These are phyloP conservation scores for Cremastobaeus sp. DNA, from an alignment of 2,888 invertebrate species.

Conservation along the genomic window DNA sequence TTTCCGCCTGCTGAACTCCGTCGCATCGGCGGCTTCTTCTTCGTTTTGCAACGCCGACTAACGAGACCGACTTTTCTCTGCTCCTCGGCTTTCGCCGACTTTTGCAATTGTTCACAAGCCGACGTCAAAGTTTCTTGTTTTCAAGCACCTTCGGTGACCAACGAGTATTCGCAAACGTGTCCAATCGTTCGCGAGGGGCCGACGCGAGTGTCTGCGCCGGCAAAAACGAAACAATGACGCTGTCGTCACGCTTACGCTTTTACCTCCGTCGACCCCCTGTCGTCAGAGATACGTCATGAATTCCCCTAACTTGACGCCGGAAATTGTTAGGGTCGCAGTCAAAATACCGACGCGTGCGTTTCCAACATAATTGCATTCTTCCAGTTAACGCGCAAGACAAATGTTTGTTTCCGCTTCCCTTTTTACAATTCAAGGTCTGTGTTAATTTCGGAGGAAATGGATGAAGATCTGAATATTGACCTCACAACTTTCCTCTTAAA, in stretches of 20 bases:
- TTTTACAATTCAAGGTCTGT: neutral
- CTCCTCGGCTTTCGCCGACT: conserved; percentile 17
- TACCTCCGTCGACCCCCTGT: neutral
- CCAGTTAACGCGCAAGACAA: conserved; percentile 9
- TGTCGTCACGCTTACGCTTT: conserved; percentile 22
- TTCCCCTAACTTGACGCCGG: conserved; percentile 12
- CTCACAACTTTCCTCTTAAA: no score
- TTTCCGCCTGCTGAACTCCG: conserved; percentile 25
- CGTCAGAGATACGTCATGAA: conserved; percentile 32
- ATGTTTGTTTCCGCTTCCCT: neutral
- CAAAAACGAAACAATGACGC: conserved; percentile 53
- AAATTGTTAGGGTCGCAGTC: conserved; percentile 29
- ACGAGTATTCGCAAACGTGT: conserved; percentile 55
- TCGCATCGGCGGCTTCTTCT: conserved; percentile 21
- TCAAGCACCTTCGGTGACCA: conserved; percentile 51
- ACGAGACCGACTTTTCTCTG: conserved; percentile 40
- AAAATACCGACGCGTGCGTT: conserved; percentile 32
- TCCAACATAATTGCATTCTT: conserved; percentile 15
- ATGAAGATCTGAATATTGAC: no score
- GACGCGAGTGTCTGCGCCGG: conserved; percentile 31
- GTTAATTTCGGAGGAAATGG: no score
- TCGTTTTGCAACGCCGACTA: conserved; percentile 32
- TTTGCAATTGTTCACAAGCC: conserved; percentile 48
- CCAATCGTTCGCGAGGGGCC: conserved; percentile 43
- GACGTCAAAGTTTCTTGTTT: conserved; percentile 53